Evolutionary conservation across 2,113 vertebrate genomes (phyloP), one percentile per base, ranked within the genome.

Genomic region (Pluvianellus socialis): DNA sequence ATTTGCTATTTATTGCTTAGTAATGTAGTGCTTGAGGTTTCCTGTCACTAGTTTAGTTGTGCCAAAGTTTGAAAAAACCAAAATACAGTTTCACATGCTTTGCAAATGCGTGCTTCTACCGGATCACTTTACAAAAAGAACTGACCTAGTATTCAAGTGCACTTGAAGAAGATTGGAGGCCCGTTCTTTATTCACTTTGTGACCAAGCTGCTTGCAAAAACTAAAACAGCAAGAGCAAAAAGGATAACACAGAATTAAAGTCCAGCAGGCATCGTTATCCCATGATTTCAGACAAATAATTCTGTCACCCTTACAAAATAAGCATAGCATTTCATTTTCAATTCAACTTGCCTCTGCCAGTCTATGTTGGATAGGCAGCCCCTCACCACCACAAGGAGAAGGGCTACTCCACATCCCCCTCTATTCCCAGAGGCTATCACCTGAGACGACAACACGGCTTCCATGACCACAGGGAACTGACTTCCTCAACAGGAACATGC

Each of bases 11-110:
- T 95, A 94, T 88, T 94, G 92, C 92, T 96, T 89, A 90, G 71
- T 89, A 92, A 84, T 93, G 68, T 4, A 81, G 94, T 71, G 59
- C 21, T 95, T 96, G 92, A 94, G 93, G 92, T 95, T 98, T 96
- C 96, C 94, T 90, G 94, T 83, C 58, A 82, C 76, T 56, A 79
- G 45, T 76, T 91, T 73, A 76, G 85, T 44, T 89, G 58, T 72
- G 56, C 44, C 6, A 10, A 79, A 91, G 12, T 56, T 81, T 63
- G 50, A 91, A 90, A 93, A 93, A 95, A 42, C 7, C 49, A 42
- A 86, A 71, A 84, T 77, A 86, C 3, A 1, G 32, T 92, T 94
- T 86, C 67, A 32, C 12, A 40, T 65, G 26, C 14, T 90, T 75
- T 77, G 49, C 52, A 86, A 93, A 74, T 76, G 12, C 4, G 16